phyloP scores from a whole-genome alignment of 1,140 invertebrate species.

The Phymastichus coffea region DNA sequence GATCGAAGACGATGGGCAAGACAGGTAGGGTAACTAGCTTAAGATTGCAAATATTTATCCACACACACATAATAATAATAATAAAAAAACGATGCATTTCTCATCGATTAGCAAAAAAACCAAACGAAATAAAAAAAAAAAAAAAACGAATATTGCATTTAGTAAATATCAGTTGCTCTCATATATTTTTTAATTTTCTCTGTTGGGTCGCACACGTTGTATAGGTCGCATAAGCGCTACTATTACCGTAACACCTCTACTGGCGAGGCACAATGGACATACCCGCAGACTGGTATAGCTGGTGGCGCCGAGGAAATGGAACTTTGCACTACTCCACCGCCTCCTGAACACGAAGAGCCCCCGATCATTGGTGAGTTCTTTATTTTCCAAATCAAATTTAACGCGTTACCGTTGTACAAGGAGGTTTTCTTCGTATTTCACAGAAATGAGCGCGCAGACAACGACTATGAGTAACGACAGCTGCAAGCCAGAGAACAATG shows the following conservation, averaged over 20 bases:
- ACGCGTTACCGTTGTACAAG: not conserved
- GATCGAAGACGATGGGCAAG: not conserved
- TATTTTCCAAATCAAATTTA: not conserved
- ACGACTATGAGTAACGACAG: not conserved
- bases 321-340: slow-evolving; percentile 63
- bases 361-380: slow-evolving; percentile 37
- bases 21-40: slow-evolving; percentile 24
- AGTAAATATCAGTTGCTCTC: slow-evolving; percentile 31
- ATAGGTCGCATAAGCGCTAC: slow-evolving; percentile 68
- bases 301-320: slow-evolving; percentile 65
- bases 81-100: slow-evolving; percentile 7
- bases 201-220: slow-evolving; percentile 51
- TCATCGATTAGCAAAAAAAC: slow-evolving; percentile 29
- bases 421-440: no score
- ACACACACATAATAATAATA: slow-evolving; percentile 5
- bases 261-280: slow-evolving; percentile 67
- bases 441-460: slow-evolving; percentile 16
- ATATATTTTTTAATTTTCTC: slow-evolving; percentile 40
- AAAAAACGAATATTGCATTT: slow-evolving; percentile 24
- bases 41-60: slow-evolving; percentile 7
- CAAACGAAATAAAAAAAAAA: slow-evolving; percentile 17
- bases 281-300: slow-evolving; percentile 60
- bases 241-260: slow-evolving; percentile 65
- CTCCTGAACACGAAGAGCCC: slow-evolving; percentile 48
- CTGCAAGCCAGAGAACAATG: not conserved